Evolutionary conservation across 2,797 vertebrate genomes (phyloP).

Genomic region (Cygnus olor): DNA sequence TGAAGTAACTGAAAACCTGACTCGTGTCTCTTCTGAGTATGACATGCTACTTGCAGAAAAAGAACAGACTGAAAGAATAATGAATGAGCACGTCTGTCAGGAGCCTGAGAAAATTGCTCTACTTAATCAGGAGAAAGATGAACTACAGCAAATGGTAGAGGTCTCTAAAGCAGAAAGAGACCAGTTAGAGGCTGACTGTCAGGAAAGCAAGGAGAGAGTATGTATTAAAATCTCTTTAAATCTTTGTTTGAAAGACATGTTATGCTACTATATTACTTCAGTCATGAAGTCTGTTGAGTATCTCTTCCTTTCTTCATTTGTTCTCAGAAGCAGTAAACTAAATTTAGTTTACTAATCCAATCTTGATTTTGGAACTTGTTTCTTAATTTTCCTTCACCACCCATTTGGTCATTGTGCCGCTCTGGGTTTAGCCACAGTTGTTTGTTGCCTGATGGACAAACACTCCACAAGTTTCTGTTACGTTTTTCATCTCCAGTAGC

Average conservation of each 20-base stretch:
- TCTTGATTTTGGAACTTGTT: background rate
- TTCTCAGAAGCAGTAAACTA: background rate
- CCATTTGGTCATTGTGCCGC: fast-evolving
- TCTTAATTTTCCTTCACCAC: background rate
- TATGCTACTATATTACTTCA: background rate
- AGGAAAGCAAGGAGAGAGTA: slow-evolving; percentile 72
- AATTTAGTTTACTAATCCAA: background rate
- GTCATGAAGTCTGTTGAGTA: background rate
- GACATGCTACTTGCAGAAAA: slow-evolving; percentile 25
- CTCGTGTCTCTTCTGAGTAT: background rate
- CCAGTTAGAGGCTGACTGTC: slow-evolving; percentile 71
- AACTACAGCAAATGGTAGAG: slow-evolving; percentile 77
- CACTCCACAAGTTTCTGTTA: fast-evolving
- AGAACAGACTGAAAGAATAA: background rate
- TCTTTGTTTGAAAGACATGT: background rate
- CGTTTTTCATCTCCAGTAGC: background rate
- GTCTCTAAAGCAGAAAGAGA: slow-evolving; percentile 70
- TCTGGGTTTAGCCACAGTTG: background rate
- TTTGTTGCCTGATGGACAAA: background rate
- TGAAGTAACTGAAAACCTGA: slow-evolving; percentile 36
- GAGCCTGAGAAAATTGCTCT: slow-evolving; percentile 53
- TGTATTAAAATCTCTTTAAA: background rate
- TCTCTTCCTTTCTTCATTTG: background rate
- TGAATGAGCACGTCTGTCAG: background rate
- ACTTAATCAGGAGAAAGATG: slow-evolving; percentile 79